Conservation (phyloP, 2,888 invertebrate species). For the Nomada hirtipes region DNA sequence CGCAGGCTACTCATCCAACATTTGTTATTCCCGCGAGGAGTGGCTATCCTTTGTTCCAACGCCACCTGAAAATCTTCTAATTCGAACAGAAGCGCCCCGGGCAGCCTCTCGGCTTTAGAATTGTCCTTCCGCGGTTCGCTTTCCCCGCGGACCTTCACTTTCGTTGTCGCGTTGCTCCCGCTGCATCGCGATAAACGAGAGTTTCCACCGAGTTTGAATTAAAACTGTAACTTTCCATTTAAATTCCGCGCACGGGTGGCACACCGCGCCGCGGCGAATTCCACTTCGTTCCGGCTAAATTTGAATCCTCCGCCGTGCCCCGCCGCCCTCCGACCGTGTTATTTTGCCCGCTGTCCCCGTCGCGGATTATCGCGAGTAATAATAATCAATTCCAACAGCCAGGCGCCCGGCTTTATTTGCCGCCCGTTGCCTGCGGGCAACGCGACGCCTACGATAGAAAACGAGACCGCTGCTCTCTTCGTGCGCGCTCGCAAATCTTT, state of each 20-base stretch:
- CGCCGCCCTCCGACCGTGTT: slow-evolving; percentile 11
- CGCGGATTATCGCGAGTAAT: slow-evolving; percentile 58
- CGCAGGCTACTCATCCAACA: no score
- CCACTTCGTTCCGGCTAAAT: slow-evolving; percentile 58
- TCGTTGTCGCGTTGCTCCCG: slow-evolving; percentile 34
- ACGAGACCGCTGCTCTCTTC: slow-evolving; percentile 17
- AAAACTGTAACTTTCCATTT: slow-evolving; percentile 64
- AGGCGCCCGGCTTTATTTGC: slow-evolving; percentile 4
- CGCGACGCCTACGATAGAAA: slow-evolving; percentile 46
- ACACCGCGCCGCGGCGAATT: slow-evolving; percentile 20
- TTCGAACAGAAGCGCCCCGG: no score
- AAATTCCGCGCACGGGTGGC: slow-evolving; percentile 44
- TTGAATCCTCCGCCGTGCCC: slow-evolving; percentile 29
- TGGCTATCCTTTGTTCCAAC: no score
- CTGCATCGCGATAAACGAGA: slow-evolving; percentile 51
- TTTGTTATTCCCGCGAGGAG: no score
- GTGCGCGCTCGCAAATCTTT: slow-evolving; percentile 64
- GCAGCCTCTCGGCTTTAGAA: neutral
- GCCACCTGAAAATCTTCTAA: no score
- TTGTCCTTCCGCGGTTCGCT: slow-evolving; percentile 19
- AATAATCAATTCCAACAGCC: slow-evolving; percentile 64
- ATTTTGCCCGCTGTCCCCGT: slow-evolving; percentile 26
- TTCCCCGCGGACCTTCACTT: slow-evolving; percentile 36
- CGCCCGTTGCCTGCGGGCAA: neutral
- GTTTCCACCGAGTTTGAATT: slow-evolving; percentile 54